Evolutionary conservation across 2,888 invertebrate species (phyloP), one percentile per base, ranked within the genome.

Genomic region (Pollenia angustigena): DNA sequence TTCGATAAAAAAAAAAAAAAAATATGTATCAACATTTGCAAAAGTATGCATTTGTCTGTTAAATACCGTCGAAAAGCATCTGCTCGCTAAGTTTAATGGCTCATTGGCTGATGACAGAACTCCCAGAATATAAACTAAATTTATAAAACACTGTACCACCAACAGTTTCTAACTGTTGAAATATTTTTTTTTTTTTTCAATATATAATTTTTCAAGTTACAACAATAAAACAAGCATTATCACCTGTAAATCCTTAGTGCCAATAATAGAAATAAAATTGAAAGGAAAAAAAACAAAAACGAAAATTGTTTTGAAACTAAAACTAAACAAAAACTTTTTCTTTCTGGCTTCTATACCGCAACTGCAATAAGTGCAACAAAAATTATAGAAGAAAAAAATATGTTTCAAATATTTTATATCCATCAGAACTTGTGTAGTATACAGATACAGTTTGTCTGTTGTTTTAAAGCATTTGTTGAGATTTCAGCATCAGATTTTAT

Each of bases 181-280:
- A 76, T 56, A n/a, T 75, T 62, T 62, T 44, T 10, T 40, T 4
- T 64, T 16, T 18, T 46, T 46, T 11, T 48, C 6, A 62, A 16
- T 66, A 0, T 58, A 10, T 44, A 62, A 16, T 46, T 68, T 72
- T 74, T 54, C 10, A 52, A 18, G 72, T 60, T 42, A 50, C 69
- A 66, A 66, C 50, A 66, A 50, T 42, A 74, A 64, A 87, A 81
- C 60, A 84, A 68, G 90, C 90, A 90, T 91, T 91, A 91, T 90
- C 92, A 91, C 92, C 91, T 91, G 91, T 90, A 91, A 91, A 90
- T 91, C 89, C 89, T 90, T 91, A 91, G 91, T 91, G 91, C 89
- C 91, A 92, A 91, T 92, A 82, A 76, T 46, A 69, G 46, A 76
- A 81, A 79, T 40, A 54, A 50, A 76, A 32, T 32, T 32, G 32